Conservation (phyloP, 1,140 invertebrate genomes). For the Lasioglossum baleicum region DNA sequence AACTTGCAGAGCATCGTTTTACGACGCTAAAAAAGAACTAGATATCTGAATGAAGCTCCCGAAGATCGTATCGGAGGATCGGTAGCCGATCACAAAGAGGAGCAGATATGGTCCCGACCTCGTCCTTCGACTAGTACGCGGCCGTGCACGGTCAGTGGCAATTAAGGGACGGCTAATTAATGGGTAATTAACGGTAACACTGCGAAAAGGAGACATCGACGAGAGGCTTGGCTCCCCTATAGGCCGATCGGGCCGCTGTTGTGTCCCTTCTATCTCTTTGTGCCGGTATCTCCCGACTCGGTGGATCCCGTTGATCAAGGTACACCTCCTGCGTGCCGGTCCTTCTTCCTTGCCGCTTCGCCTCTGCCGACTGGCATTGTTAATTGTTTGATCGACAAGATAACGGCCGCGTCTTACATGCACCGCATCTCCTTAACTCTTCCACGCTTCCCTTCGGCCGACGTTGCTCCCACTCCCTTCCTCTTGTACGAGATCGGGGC, state of each 20-base stretch:
- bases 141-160: slow-evolving; percentile 60
- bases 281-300: slow-evolving; percentile 51
- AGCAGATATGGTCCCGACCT: slow-evolving; percentile 28
- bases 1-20: neutral
- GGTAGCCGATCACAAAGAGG: slow-evolving; percentile 18
- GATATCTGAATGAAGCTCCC: neutral
- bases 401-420: slow-evolving; percentile 78
- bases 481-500: slow-evolving; percentile 23
- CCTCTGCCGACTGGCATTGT: slow-evolving; percentile 73
- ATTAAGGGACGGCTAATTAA: slow-evolving; percentile 78
- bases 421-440: slow-evolving; percentile 71
- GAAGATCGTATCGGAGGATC: neutral
- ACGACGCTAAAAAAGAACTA: neutral
- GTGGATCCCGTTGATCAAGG: slow-evolving; percentile 53
- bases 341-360: slow-evolving; percentile 58
- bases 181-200: slow-evolving; percentile 79
- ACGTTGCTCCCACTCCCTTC: slow-evolving; percentile 11
- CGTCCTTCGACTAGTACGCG: slow-evolving; percentile 48
- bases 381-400: slow-evolving; percentile 81
- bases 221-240: slow-evolving; percentile 28
- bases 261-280: slow-evolving; percentile 42
- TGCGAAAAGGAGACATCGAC: slow-evolving; percentile 71
- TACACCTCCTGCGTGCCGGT: slow-evolving; percentile 43
- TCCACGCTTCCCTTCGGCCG: slow-evolving; percentile 48
- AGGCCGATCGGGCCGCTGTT: slow-evolving; percentile 1